Percentiles rank a stretch among this genome's conserved stretches.
Conservation (phyloP, 1,140 invertebrate genomes). For the Adoxophyes honmai region DNA sequence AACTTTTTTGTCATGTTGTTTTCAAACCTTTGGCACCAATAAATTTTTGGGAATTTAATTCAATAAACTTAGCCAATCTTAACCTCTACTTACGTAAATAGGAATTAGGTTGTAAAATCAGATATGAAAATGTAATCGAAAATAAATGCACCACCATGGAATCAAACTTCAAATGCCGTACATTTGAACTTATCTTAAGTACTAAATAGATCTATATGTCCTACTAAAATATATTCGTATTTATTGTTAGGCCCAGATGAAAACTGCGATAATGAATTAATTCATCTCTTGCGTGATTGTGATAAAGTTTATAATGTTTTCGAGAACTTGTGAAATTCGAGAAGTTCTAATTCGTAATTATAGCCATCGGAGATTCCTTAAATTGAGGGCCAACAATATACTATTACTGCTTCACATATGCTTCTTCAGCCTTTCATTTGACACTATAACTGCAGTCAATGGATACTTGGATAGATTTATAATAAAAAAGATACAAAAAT, state of each 20-base stretch:
- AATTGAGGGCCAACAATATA: neutral
- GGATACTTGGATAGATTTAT: too few relatives aligned
- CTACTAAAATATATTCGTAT: slow-evolving; percentile 15
- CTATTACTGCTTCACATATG: neutral
- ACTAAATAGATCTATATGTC: slow-evolving; percentile 12
- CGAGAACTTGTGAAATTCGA: neutral
- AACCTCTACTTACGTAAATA: neutral
- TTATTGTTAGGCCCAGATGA: neutral
- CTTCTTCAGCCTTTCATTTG: slow-evolving; percentile 15
- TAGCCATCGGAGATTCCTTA: too few relatives aligned
- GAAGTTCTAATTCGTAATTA: neutral
- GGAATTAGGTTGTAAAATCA: neutral
- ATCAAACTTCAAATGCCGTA: slow-evolving; percentile 28
- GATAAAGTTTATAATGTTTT: slow-evolving; percentile 20
- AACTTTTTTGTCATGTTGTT: neutral
- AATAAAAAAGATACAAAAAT: slow-evolving; percentile 15
- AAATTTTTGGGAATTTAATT: neutral
- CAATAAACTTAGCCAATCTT: slow-evolving; percentile 10
- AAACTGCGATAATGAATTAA: slow-evolving; percentile 16
- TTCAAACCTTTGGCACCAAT: slow-evolving; percentile 10
- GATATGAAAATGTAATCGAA: neutral
- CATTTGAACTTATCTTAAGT: slow-evolving; percentile 15
- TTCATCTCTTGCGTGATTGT: slow-evolving; percentile 29
- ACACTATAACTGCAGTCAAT: slow-evolving; percentile 16
- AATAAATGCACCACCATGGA: slow-evolving; percentile 58